Conservation (phyloP, 2,888 invertebrate genomes). For the Brenthis hecate region DNA sequence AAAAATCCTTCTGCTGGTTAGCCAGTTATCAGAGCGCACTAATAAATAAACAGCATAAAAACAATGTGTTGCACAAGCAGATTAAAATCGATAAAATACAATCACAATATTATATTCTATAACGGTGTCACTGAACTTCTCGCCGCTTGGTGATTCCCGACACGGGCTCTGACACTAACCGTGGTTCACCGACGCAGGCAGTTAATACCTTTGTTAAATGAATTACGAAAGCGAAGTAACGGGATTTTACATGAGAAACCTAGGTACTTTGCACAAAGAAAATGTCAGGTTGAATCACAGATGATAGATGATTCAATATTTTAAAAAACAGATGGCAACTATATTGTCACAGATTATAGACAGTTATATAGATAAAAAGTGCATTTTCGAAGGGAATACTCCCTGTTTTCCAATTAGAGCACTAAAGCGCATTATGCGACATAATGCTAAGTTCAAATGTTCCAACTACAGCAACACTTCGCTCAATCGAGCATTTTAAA, state of each 20-base stretch:
- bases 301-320: constrained; percentile 21
- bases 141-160: constrained; percentile 51
- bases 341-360: constrained; percentile 13
- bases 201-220: constrained; percentile 72
- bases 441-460: too few species aligned
- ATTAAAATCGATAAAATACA: constrained; percentile 75
- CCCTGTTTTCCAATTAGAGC: too few species aligned
- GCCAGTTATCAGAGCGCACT: constrained; percentile 63
- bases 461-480: too few species aligned
- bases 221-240: constrained; percentile 78
- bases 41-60: constrained; percentile 75
- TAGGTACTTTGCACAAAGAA: constrained; percentile 67
- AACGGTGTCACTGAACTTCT: constrained; percentile 56
- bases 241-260: constrained; percentile 74
- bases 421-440: too few species aligned
- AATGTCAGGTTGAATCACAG: constrained; percentile 56
- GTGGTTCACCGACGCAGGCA: constrained; percentile 62
- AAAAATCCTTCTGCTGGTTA: constrained; percentile 65
- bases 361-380: too few species aligned
- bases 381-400: too few species aligned
- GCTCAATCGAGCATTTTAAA: too few species aligned
- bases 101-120: constrained; percentile 60
- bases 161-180: constrained; percentile 56
- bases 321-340: constrained; percentile 5
- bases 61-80: constrained; percentile 62